Evolutionary conservation across 2,113 vertebrate species (phyloP).

Genomic region (Gopherus evgoodei): DNA sequence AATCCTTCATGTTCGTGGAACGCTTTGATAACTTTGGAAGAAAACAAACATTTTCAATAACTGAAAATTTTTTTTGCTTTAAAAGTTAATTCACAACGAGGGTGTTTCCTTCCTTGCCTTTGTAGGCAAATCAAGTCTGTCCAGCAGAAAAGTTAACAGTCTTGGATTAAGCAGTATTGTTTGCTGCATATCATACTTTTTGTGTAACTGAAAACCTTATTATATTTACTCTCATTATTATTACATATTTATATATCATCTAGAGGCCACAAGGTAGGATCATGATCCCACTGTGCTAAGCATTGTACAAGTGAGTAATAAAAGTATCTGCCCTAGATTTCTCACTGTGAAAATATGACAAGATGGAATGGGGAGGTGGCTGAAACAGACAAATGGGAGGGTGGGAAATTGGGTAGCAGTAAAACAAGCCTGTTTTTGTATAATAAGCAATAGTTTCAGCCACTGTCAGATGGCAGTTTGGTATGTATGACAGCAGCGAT

Average conservation of each 20-base stretch:
- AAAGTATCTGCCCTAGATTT: not conserved
- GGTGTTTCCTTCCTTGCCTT: rapidly evolving
- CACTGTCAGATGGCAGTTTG: not conserved
- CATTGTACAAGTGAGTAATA: not conserved
- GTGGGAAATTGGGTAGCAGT: not conserved
- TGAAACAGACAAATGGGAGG: not conserved
- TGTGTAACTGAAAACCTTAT: not conserved
- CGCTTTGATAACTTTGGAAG: not conserved
- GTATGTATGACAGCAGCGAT: not conserved
- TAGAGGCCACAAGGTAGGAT: rapidly evolving
- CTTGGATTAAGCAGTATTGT: not conserved
- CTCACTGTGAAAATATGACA: not conserved
- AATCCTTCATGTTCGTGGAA: not conserved
- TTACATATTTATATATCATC: not conserved
- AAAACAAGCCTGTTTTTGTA: not conserved
- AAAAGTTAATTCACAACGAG: not conserved
- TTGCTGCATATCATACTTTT: not conserved
- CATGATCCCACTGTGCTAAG: rapidly evolving
- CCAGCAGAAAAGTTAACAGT: not conserved
- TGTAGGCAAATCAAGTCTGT: not conserved
- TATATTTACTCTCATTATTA: rapidly evolving
- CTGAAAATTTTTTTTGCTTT: not conserved
- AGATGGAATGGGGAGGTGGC: not conserved
- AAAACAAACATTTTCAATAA: rapidly evolving
- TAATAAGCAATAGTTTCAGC: not conserved